Evolutionary conservation across 2,888 invertebrate genomes (phyloP).

Genomic region (Leucophenga maculata): DNA sequence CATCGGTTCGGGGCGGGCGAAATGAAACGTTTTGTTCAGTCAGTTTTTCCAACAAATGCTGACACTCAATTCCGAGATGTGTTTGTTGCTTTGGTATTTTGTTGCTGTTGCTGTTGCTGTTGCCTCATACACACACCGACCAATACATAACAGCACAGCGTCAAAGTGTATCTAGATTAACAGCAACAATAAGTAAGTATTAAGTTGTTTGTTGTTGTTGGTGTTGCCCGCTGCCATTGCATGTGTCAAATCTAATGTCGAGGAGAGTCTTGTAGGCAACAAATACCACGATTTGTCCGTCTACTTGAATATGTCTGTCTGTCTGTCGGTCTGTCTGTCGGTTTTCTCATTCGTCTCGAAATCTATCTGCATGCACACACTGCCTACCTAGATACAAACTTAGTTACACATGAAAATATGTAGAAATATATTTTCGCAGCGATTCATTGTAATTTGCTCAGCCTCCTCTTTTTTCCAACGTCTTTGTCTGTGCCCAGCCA

Average conservation of each 20-base stretch:
- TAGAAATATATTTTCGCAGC: constrained; percentile 16
- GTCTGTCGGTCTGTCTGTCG: neutral
- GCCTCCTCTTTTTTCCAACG: constrained; percentile 9
- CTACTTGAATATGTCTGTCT: neutral
- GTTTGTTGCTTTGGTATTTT: constrained; percentile 11
- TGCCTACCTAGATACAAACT: neutral
- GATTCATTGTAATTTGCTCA: constrained; percentile 19
- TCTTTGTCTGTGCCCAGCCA: neutral
- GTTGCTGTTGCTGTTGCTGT: constrained; percentile 39
- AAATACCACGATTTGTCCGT: constrained; percentile 12
- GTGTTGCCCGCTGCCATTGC: constrained; percentile 6
- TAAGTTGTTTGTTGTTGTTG: constrained; percentile 51
- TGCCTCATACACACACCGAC: constrained; percentile 35
- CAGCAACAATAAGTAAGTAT: constrained; percentile 66
- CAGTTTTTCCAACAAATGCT: constrained; percentile 19
- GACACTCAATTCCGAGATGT: constrained; percentile 22
- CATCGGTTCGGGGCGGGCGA: neutral
- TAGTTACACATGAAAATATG: constrained; percentile 7
- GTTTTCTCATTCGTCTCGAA: neutral
- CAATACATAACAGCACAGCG: constrained; percentile 15
- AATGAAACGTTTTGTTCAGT: constrained; percentile 24
- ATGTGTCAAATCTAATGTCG: constrained; percentile 26
- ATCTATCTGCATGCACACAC: neutral
- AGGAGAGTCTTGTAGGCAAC: constrained; percentile 21
- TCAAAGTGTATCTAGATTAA: constrained; percentile 66